Conservation (phyloP, 92 coral and sea anemone species). For the Palythoa caribaeorum region DNA sequence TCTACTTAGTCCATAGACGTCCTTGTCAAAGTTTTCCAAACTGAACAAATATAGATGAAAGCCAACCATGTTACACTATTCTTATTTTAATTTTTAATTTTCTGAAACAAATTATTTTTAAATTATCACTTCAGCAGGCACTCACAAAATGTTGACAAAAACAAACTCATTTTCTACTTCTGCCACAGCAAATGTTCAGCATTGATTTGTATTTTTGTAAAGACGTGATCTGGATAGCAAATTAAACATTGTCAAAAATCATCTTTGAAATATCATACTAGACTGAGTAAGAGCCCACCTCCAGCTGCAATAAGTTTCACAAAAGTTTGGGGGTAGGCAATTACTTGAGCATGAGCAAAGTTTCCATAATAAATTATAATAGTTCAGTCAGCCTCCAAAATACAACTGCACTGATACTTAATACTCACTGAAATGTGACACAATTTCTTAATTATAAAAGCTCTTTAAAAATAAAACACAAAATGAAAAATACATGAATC, state of each 20-base stretch:
- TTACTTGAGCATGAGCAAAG: too few species aligned
- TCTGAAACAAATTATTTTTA: conserved; percentile 26
- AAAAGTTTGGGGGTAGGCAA: too few species aligned
- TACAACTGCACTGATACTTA: too few species aligned
- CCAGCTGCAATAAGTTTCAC: too few species aligned
- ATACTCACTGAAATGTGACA: too few species aligned
- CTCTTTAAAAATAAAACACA: too few species aligned
- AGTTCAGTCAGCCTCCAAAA: too few species aligned
- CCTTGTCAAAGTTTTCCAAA: conserved; percentile 28
- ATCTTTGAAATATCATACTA: neutral
- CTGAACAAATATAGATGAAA: conserved; percentile 22
- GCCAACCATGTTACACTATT: neutral
- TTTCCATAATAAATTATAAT: too few species aligned
- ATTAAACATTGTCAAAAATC: conserved; percentile 6
- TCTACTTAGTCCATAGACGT: conserved; percentile 24
- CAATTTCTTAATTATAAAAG: too few species aligned
- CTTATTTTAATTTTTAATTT: neutral
- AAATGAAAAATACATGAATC: too few species aligned
- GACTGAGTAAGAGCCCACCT: too few species aligned
- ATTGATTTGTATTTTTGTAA: conserved; percentile 14
- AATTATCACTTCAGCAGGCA: conserved; percentile 24
- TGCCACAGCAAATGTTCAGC: conserved; percentile 35
- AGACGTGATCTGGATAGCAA: conserved; percentile 26
- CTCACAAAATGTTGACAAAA: conserved; percentile 35
- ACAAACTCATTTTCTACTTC: conserved; percentile 30